These are phyloP conservation scores for Matsumyia berberina DNA, from an alignment of 2,888 invertebrate genomes.

Conservation along the genomic window DNA sequence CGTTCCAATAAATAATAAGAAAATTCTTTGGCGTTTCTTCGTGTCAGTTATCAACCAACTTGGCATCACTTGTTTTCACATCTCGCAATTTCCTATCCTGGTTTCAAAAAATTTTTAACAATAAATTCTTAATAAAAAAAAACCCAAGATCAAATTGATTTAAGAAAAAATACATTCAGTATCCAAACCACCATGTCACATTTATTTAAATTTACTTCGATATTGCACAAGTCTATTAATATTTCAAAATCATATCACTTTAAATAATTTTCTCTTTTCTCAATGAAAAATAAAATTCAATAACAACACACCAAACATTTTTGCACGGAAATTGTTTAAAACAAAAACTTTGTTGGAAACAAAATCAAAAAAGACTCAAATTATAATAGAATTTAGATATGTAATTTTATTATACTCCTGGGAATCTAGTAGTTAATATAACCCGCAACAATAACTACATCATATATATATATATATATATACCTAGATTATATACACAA, in stretches of 20 bases:
- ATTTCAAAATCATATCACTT: slow-evolving; percentile 16
- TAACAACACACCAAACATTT: not conserved
- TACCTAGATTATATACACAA: slow-evolving; percentile 41
- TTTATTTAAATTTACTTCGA: not conserved
- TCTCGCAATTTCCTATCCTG: too few relatives aligned
- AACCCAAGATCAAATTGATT: too few relatives aligned
- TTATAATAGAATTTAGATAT: slow-evolving; percentile 25
- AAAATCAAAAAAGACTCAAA: slow-evolving; percentile 40
- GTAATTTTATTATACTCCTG: slow-evolving; percentile 14
- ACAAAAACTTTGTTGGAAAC: not conserved
- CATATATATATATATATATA: slow-evolving; percentile 19
- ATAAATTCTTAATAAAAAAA: too few relatives aligned
- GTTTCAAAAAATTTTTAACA: too few relatives aligned
- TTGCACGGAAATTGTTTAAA: slow-evolving; percentile 10
- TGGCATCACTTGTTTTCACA: too few relatives aligned
- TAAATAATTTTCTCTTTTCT: not conserved
- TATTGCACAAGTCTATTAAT: slow-evolving; percentile 6
- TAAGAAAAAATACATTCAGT: not conserved
- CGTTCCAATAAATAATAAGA: too few relatives aligned
- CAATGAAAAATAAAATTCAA: not conserved
- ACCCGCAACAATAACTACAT: slow-evolving; percentile 62
- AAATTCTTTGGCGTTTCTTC: too few relatives aligned
- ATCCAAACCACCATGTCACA: not conserved
- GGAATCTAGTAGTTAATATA: slow-evolving; percentile 42
- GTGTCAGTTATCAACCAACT: too few relatives aligned